Conservation (phyloP, 2,113 vertebrate genomes). For the Ptilonorhynchus violaceus region DNA sequence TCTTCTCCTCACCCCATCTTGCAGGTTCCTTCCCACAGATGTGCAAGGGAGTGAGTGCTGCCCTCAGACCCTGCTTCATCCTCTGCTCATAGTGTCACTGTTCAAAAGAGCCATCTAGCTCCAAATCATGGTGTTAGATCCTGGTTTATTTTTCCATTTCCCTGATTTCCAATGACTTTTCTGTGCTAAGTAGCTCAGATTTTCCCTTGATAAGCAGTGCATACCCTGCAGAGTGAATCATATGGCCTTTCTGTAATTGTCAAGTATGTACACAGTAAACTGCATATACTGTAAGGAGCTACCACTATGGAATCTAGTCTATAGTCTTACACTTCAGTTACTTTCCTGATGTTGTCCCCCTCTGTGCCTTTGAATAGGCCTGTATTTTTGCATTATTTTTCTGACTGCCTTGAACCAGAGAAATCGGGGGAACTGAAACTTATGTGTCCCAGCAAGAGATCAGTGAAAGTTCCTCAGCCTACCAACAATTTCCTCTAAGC, state of each 20-base stretch:
- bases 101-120: neutral
- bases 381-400: neutral
- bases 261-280: neutral
- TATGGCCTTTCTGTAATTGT: neutral
- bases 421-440: neutral
- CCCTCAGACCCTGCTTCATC: neutral
- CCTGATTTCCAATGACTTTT: neutral
- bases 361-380: neutral
- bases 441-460: neutral
- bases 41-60: neutral
- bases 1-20: neutral
- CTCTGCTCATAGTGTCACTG: neutral
- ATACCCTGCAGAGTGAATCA: neutral
- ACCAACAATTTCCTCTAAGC: neutral
- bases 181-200: neutral
- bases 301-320: neutral
- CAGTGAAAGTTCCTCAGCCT: neutral
- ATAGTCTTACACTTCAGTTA: neutral
- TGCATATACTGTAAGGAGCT: neutral
- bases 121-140: neutral
- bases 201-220: neutral
- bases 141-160: neutral
- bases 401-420: neutral
- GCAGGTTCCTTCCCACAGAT: neutral
- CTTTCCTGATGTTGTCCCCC: neutral